These are phyloP conservation scores for Lepidotrigona ventralis DNA, from an alignment of 1,140 invertebrate genomes.

Conservation along the genomic window DNA sequence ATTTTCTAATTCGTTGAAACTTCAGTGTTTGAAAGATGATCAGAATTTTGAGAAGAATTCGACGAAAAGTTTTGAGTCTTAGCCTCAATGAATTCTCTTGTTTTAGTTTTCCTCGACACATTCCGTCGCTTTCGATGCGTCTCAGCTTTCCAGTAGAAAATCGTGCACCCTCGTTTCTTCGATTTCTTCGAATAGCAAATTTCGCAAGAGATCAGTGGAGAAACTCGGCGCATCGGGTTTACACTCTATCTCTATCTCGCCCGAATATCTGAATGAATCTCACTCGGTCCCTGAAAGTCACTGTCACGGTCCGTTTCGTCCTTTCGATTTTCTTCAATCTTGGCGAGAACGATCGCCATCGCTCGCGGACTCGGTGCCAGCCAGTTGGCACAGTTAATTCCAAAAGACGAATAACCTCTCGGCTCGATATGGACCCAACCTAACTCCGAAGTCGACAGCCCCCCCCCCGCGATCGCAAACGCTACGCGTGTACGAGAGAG, in stretches of 20 bases:
- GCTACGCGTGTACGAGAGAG: no score
- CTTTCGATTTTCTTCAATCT: slow-evolving; percentile 63
- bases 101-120: no score
- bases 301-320: slow-evolving; percentile 58
- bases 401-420: slow-evolving; percentile 64
- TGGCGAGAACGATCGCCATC: neutral
- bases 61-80: no score
- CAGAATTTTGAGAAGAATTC: neutral
- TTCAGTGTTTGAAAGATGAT: neutral
- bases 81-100: no score
- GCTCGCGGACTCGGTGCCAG: neutral
- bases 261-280: neutral
- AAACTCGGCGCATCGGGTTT: no score
- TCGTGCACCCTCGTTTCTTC: no score
- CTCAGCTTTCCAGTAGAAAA: no score
- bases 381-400: slow-evolving; percentile 67
- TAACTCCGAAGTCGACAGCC: slow-evolving; percentile 5
- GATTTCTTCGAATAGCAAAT: no score
- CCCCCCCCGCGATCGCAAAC: neutral
- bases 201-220: no score
- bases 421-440: slow-evolving; percentile 59
- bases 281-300: neutral
- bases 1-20: neutral
- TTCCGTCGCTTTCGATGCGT: no score
- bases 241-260: neutral